A percentile compares a stretch with the other conserved stretches of the same genome.
These are phyloP conservation scores for Festucalex cinctus DNA, from an alignment of 2,113 vertebrate genomes.

Conservation along the genomic window DNA sequence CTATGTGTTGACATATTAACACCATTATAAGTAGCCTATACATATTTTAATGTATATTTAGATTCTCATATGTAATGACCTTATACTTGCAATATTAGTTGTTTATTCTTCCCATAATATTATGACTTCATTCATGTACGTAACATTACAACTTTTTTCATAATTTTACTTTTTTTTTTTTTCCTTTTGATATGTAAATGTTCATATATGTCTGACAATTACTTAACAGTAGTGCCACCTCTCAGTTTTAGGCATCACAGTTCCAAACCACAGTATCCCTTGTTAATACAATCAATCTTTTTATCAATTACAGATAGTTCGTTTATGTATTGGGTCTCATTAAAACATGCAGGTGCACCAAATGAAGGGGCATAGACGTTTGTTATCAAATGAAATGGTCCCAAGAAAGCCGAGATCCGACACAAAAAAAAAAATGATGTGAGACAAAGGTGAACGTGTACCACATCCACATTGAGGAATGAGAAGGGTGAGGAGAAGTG, in stretches of 20 bases:
- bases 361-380: neutral
- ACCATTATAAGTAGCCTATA: no score
- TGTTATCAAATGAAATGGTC: constrained; percentile 4
- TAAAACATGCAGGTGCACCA: neutral
- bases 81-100: no score
- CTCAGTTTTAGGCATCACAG: neutral
- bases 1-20: no score
- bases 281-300: neutral
- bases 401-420: constrained; percentile 13
- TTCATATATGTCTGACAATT: neutral
- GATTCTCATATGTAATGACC: no score
- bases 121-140: no score
- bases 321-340: neutral
- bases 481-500: constrained; percentile 10
- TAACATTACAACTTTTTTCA: no score
- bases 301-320: neutral
- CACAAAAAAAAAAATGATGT: constrained; percentile 8
- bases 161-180: neutral
- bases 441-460: constrained; percentile 50
- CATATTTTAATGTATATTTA: no score
- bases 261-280: neutral
- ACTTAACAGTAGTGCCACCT: neutral
- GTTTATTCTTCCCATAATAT: no score
- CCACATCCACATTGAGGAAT: constrained; percentile 35
- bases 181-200: neutral